phyloP scores from a whole-genome alignment of 2,797 vertebrate genomes.

The Furcifer pardalis region DNA sequence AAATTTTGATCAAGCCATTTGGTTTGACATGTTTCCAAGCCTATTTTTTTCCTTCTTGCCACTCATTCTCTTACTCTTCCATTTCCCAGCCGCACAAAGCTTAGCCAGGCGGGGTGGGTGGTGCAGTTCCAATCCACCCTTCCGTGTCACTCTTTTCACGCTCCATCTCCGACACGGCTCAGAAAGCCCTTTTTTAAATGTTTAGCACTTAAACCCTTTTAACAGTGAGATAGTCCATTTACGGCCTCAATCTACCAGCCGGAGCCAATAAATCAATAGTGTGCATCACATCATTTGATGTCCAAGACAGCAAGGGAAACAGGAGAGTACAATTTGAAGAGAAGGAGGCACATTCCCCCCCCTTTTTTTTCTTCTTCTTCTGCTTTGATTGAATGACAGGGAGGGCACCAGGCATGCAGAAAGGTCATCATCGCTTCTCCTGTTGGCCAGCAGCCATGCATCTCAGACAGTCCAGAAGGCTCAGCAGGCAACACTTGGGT shows the following conservation, averaged over 20 bases:
- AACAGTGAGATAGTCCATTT: slow-evolving; percentile 38
- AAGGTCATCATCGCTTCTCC: not conserved
- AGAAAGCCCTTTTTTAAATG: not conserved
- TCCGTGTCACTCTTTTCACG: slow-evolving; percentile 7
- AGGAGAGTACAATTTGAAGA: not conserved
- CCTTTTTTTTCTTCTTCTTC: not conserved
- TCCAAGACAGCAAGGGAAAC: not conserved
- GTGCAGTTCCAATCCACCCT: not conserved
- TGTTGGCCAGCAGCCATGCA: not conserved
- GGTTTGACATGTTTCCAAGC: too few relatives aligned
- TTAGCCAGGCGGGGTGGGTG: too few relatives aligned
- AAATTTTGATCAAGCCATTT: not conserved
- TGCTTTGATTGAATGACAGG: not conserved
- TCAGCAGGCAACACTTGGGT: not conserved
- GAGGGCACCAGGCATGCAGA: not conserved
- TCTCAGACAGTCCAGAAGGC: not conserved
- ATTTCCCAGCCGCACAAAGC: not conserved
- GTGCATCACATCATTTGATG: slow-evolving; percentile 30
- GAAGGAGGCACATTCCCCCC: not conserved
- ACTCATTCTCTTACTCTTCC: not conserved
- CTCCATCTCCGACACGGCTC: slow-evolving; percentile 31
- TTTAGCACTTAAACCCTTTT: slow-evolving; percentile 46
- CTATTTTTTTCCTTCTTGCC: too few relatives aligned
- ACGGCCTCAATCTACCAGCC: slow-evolving; percentile 18
- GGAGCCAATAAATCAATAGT: slow-evolving; percentile 13